Conservation (phyloP, 2,888 invertebrate species). For the Drosophila atripex region DNA sequence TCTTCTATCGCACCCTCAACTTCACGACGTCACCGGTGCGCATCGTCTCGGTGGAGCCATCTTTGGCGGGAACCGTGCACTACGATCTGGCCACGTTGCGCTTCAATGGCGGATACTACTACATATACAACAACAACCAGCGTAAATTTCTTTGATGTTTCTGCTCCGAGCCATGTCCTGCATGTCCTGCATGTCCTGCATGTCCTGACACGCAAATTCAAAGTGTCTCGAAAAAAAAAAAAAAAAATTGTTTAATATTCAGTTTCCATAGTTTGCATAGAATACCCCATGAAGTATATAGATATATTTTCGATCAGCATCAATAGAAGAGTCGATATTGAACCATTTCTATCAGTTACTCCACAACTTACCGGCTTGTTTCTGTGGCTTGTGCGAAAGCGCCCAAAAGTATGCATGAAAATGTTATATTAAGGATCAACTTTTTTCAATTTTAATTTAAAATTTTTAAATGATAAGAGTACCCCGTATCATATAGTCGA, state of each 20-base stretch:
- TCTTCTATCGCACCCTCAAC: conserved; percentile 81
- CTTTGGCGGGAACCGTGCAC: not conserved
- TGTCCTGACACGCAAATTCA: not conserved
- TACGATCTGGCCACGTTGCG: conserved; percentile 39
- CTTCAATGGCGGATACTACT: conserved; percentile 59
- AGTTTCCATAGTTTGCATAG: too few relatives aligned
- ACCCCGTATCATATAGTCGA: not conserved
- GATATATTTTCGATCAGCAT: too few relatives aligned
- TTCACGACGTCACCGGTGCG: conserved; percentile 49
- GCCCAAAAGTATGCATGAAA: too few relatives aligned
- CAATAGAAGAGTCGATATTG: too few relatives aligned
- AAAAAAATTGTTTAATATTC: too few relatives aligned
- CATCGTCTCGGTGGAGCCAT: not conserved
- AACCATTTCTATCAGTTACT: too few relatives aligned
- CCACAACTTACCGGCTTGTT: too few relatives aligned
- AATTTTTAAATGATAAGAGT: not conserved
- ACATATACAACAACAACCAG: conserved; percentile 52
- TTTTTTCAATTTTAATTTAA: too few relatives aligned
- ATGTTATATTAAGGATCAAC: too few relatives aligned
- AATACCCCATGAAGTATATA: too few relatives aligned
- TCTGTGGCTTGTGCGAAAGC: too few relatives aligned
- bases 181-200: not conserved
- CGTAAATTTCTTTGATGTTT: conserved; percentile 19
- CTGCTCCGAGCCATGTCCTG: not conserved
- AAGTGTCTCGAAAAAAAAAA: not conserved